Base-by-base conservation (phyloP, 2,113 vertebrate species). In the Aegypius monachus region DNA sequence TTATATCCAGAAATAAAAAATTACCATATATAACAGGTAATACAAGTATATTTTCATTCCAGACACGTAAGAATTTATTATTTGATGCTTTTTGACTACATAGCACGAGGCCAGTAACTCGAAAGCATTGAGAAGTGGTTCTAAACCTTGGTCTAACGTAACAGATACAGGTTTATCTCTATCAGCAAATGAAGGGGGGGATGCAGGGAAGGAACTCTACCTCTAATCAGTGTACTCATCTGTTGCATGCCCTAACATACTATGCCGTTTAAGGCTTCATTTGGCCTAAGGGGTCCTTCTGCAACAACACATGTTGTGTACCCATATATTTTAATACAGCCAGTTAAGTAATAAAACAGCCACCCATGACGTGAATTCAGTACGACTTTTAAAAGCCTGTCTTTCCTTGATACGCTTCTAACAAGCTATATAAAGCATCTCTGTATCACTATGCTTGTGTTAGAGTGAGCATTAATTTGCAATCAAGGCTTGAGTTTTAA, bases 11-110 rank as follows among this genome's bases (percentile, higher is more conserved):
- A 55, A 52, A 66, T 1, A 4, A 34, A 14, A 34, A 53, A 8
- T 11, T 7, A 42, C 21, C 7, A 8, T 4, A 2, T 15, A 0
- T 3, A 68, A 13, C 25, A 72, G 5, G 9, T 5, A 63, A 47
- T 4, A 36, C 17, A 88, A 40, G 8, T 1, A 0, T 1, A 3
- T 38, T 68, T 75, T 86, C 15, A 27, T 63, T 42, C 32, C 7
- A 71, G 7, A 6, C 19, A 27, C 1, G 0, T 7, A 18, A n/a
- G 10, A 22, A 62, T n/a, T 32, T n/a, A 52, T 40, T 56, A 40
- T 34, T 27, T 11, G 25, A 34, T 61, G 22, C 22, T 81, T 81
- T 53, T 7, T 78, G 32, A 29, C 80, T 17, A 10, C 17, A 34
- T 0, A 72, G n/a, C 29, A 32, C 58, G 53, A 68, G 4, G 5